Percentiles rank a stretch among this genome's conserved stretches.
These are phyloP conservation scores for Forbesichthys papilliferus DNA, from an alignment of 2,113 vertebrate genomes.

Conservation along the genomic window DNA sequence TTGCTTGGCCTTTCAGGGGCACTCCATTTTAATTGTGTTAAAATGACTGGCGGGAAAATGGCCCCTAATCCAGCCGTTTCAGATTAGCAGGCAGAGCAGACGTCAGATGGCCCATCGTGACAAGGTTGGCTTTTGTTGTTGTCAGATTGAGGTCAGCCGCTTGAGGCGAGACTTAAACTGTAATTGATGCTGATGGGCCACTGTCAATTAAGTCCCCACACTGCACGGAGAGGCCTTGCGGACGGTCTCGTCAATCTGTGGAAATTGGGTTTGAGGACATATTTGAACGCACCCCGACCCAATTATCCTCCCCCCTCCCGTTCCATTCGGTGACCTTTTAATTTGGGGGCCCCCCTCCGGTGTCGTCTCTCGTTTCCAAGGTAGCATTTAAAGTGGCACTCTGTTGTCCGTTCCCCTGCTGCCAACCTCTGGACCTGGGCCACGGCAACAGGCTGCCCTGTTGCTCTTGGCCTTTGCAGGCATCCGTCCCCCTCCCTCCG, in stretches of 20 bases:
- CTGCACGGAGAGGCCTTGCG: not conserved
- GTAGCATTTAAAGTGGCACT: conserved; percentile 51
- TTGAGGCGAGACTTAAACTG: conserved; percentile 63
- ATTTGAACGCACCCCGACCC: conserved; percentile 13
- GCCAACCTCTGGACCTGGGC: conserved; percentile 53
- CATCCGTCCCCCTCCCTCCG: conserved; percentile 11
- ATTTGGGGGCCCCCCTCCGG: conserved; percentile 26
- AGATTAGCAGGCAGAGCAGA: conserved; percentile 72
- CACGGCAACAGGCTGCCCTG: conserved; percentile 22
- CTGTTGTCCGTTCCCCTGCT: conserved; percentile 37
- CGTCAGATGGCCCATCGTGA: conserved; percentile 72
- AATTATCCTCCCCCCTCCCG: conserved; percentile 29
- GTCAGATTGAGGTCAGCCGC: conserved; percentile 74
- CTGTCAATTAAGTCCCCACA: conserved; percentile 41
- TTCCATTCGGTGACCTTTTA: conserved; percentile 42
- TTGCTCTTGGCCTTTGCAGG: conserved; percentile 47
- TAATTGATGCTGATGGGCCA: conserved; percentile 58
- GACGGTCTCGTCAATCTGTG: conserved; percentile 2
- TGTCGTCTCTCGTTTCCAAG: conserved; percentile 62
- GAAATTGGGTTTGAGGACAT: conserved; percentile 2
- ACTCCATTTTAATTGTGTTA: conserved; percentile 59
- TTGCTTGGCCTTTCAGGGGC: conserved; percentile 35
- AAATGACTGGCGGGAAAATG: conserved; percentile 61
- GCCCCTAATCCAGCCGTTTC: conserved; percentile 74
- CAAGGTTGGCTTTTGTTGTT: conserved; percentile 72